Evolutionary conservation across 2,888 invertebrate genomes (phyloP), one percentile per base, ranked within the genome.

Genomic region (Spilosoma lubricipeda): DNA sequence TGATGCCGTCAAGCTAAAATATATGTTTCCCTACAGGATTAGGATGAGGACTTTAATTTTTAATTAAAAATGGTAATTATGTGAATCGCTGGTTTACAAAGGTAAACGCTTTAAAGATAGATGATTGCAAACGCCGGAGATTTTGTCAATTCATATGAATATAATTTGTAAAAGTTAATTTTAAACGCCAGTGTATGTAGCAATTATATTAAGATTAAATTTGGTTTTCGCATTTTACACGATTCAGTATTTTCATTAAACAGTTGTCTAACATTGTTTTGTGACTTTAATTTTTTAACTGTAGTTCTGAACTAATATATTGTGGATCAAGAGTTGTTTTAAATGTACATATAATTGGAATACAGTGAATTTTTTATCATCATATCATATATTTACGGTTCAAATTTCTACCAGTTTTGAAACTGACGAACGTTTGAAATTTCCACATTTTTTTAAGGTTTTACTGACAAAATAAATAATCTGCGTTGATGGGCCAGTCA

Each of bases 11-110:
- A 27, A 11, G 42, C 67, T 42, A 52, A 56, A 2, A 23, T 39
- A 42, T 67, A 67, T 45, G 59, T 67, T 67, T 56, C 13, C 56
- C 56, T 42, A 56, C 33, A 52, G 65, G 42, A 69, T 27, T 63
- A 72, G 70, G 71, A 39, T 56, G 56, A 27, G 39, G 66, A 23
- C 27, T 76, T 56, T 72, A 56, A 72, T 73, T 70, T 70, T 72
- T 67, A 67, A 72, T 72, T 42, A 72, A 67, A 67, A 66, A 45
- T n/a, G 72, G 67, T 72, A 72, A 72, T 67, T 27, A 72, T 59
- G 13, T 67, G 36, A 56, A 59, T n/a, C 67, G 23, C 33, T 72
- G 64, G 42, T 39, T 67, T 13, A 59, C 56, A 30, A 59, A 42
- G 56, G 27, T 56, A 67, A 67, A 72, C 56, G 30, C 63, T 63